Conservation (phyloP, 2,113 vertebrate species). For the Lynx canadensis region DNA sequence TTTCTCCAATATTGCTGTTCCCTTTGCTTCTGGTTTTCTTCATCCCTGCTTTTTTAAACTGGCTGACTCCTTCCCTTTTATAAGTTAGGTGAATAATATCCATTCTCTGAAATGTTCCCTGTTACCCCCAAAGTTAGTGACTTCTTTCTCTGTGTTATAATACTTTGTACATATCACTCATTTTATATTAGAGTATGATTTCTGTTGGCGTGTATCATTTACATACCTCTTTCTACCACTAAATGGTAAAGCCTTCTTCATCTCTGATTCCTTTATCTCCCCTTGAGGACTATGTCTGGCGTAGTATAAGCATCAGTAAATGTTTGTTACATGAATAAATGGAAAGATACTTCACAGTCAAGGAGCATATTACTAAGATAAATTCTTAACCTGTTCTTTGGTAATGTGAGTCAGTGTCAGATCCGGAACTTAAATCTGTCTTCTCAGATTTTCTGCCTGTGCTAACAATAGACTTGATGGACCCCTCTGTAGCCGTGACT, state of each 20-base stretch:
- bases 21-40: background rate
- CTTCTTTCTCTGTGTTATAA: background rate
- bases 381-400: slow-evolving; percentile 16
- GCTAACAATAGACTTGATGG: background rate
- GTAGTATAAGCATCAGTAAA: background rate
- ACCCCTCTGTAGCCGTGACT: background rate
- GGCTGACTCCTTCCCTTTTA: background rate
- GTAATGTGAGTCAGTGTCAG: background rate
- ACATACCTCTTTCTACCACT: background rate
- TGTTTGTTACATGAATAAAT: background rate
- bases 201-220: background rate
- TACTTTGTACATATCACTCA: background rate
- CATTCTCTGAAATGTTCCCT: background rate
- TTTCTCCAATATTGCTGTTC: background rate
- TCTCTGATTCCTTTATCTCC: background rate
- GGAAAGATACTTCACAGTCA: background rate
- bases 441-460: background rate
- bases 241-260: background rate
- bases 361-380: background rate
- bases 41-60: background rate
- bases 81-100: background rate
- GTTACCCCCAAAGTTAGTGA: background rate
- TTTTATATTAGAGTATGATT: background rate
- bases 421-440: background rate
- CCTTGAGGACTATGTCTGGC: background rate